A percentile compares a stretch with the other conserved stretches of the same genome.
These are phyloP conservation scores for Platysteira castanea DNA, from an alignment of 2,113 vertebrate genomes.

Conservation along the genomic window DNA sequence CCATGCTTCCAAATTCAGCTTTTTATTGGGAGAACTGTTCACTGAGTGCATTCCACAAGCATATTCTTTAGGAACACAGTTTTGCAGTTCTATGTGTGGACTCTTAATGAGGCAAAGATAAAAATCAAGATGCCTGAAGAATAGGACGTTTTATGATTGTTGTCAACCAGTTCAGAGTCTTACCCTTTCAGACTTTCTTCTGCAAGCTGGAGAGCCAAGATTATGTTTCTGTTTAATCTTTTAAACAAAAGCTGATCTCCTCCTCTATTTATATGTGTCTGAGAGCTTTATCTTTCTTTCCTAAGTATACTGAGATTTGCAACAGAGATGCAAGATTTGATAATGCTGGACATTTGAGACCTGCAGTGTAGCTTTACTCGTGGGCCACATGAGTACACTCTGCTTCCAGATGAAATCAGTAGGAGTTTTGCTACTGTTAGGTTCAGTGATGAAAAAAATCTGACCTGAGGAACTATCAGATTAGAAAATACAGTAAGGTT, in stretches of 20 bases:
- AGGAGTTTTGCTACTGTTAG: not conserved
- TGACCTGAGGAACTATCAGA: not conserved
- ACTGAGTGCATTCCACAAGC: not conserved
- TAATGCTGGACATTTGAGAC: not conserved
- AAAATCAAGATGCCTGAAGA: not conserved
- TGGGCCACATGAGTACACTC: not conserved
- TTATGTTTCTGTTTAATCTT: not conserved
- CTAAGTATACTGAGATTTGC: not conserved
- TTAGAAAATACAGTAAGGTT: not conserved
- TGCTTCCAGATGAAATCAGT: not conserved
- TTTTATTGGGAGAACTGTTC: not conserved
- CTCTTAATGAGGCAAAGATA: not conserved
- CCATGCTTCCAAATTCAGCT: not conserved
- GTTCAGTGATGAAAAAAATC: not conserved
- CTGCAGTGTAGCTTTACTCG: not conserved
- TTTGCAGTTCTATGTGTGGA: not conserved
- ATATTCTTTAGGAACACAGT: not conserved
- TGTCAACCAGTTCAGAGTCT: not conserved
- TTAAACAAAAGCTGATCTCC: not conserved
- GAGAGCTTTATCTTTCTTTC: not conserved
- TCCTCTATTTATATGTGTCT: not conserved
- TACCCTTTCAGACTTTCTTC: not conserved
- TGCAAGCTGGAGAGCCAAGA: not conserved
- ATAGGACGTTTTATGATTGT: not conserved
- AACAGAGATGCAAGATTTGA: not conserved